These are phyloP conservation scores for Pemphredon lugubris DNA, from an alignment of 2,888 invertebrate genomes.

Conservation along the genomic window DNA sequence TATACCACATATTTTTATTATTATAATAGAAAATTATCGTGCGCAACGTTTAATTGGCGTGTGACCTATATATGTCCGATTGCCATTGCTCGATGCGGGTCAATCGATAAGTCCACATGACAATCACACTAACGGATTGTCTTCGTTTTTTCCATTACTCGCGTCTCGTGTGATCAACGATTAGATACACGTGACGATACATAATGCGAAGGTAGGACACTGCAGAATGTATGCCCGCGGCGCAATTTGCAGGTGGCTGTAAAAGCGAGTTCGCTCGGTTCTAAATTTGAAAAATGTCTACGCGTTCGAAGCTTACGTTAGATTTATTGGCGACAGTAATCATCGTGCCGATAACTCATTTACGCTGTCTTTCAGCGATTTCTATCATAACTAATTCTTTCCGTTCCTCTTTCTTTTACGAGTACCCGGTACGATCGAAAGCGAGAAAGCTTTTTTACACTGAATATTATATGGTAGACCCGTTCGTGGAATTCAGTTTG, in stretches of 20 bases:
- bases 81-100: slow-evolving; percentile 38
- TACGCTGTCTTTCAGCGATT: too few species aligned
- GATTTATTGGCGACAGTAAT: too few species aligned
- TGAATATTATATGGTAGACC: too few species aligned
- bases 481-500: too few species aligned
- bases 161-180: slow-evolving; percentile 42
- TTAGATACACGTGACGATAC: slow-evolving; percentile 48
- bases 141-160: slow-evolving; percentile 17
- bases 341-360: too few species aligned
- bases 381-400: too few species aligned
- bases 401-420: too few species aligned
- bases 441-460: too few species aligned
- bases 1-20: slow-evolving; percentile 7
- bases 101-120: slow-evolving; percentile 39
- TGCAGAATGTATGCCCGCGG: slow-evolving; percentile 13
- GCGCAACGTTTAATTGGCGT: slow-evolving; percentile 16
- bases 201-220: slow-evolving; percentile 20
- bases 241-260: background rate
- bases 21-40: slow-evolving; percentile 2
- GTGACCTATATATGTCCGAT: slow-evolving; percentile 38
- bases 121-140: slow-evolving; percentile 12
- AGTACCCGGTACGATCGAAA: too few species aligned
- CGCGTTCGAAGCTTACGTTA: too few species aligned
- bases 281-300: too few species aligned
- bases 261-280: background rate